A percentile compares a stretch with the other conserved stretches of the same genome.
These are phyloP conservation scores for Paedocypris sp. DNA, from an alignment of 2,113 vertebrate genomes.

Conservation along the genomic window DNA sequence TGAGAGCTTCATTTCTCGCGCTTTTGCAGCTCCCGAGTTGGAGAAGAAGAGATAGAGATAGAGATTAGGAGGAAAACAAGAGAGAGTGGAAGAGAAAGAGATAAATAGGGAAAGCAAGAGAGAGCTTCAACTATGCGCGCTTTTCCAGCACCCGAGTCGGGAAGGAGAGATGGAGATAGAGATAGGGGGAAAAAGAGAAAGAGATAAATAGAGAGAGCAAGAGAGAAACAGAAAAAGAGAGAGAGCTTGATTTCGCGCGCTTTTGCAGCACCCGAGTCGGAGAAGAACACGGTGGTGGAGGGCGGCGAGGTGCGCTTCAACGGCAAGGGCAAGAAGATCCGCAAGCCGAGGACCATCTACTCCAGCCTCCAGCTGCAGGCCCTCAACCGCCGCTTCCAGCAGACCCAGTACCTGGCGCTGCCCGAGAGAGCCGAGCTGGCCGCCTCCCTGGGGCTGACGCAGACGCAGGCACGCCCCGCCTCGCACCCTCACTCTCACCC, in stretches of 20 bases:
- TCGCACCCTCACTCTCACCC: background rate
- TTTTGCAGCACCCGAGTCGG: constrained; percentile 67
- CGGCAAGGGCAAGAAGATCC: constrained; percentile 97
- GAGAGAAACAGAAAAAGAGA: no score
- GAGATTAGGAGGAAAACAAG: no score
- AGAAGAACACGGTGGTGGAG: constrained; percentile 98
- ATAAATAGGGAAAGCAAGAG: no score
- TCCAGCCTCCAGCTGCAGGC: constrained; percentile 97
- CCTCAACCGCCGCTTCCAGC: constrained; percentile 94
- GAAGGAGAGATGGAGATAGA: no score
- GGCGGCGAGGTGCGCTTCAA: constrained; percentile 97
- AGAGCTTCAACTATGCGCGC: constrained; percentile 42
- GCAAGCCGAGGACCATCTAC: constrained; percentile 98
- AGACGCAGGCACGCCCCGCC: constrained; percentile 80
- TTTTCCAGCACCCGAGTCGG: no score
- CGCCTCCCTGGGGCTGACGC: constrained; percentile 93
- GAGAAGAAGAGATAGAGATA: no score
- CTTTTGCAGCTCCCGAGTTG: no score
- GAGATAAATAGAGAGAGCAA: no score
- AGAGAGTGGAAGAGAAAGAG: no score
- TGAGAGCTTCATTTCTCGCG: no score
- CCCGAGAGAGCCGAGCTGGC: constrained; percentile 96
- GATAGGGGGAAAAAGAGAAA: no score
- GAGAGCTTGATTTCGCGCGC: constrained; percentile 41
- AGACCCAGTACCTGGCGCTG: constrained; percentile 94